phyloP scores from a whole-genome alignment of 1,140 invertebrate genomes.

The Plectrocnemia conspersa region DNA sequence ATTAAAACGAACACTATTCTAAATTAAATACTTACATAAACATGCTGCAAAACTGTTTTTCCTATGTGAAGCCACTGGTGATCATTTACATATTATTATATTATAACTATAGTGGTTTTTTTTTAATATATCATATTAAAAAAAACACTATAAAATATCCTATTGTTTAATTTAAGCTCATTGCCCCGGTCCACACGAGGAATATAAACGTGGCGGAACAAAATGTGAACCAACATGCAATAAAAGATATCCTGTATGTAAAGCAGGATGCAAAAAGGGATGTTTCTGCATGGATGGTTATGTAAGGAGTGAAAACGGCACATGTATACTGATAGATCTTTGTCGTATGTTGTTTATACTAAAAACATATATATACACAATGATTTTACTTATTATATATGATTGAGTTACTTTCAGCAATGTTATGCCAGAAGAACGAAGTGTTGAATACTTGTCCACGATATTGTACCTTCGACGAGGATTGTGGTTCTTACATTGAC shows the following conservation, averaged over 20 bases:
- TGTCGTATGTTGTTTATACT: slow-evolving; percentile 13
- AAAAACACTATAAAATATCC: too few relatives aligned
- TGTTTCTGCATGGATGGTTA: slow-evolving; percentile 25
- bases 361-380: too few relatives aligned
- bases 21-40: too few relatives aligned
- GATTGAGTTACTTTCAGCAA: background rate
- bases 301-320: background rate
- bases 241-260: slow-evolving; percentile 8
- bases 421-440: background rate
- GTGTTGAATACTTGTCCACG: slow-evolving; percentile 2
- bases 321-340: background rate
- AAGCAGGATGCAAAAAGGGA: slow-evolving; percentile 8
- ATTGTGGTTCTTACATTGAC: background rate
- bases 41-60: too few relatives aligned
- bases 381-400: background rate
- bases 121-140: too few relatives aligned
- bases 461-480: slow-evolving; percentile 4
- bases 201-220: slow-evolving; percentile 12
- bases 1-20: too few relatives aligned
- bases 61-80: too few relatives aligned
- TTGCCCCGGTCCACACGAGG: slow-evolving; percentile 16
- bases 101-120: too few relatives aligned
- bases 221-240: slow-evolving; percentile 13
- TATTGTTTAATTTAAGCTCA: slow-evolving; percentile 5
- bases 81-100: too few relatives aligned